These are phyloP conservation scores for Corythornis cristatus DNA, from an alignment of 2,113 vertebrate genomes.

Conservation along the genomic window DNA sequence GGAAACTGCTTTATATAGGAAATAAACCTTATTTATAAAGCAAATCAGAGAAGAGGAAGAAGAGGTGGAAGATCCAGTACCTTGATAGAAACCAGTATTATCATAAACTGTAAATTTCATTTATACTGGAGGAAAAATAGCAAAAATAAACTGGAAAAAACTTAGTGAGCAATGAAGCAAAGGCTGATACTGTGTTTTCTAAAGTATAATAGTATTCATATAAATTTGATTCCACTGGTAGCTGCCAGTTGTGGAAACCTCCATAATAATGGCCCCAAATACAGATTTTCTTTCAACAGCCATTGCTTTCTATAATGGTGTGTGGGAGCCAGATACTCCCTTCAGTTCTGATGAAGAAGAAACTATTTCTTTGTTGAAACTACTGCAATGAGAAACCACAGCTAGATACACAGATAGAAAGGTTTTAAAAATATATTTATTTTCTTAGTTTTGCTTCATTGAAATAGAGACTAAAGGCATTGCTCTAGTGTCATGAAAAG, in stretches of 20 bases:
- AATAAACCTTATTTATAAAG: neutral
- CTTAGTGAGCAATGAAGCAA: neutral
- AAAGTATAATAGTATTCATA: neutral
- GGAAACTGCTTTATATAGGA: neutral
- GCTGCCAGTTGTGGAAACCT: neutral
- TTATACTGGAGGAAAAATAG: neutral
- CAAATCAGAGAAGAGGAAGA: neutral
- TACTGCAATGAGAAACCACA: neutral
- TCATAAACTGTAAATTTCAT: neutral
- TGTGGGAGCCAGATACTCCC: neutral
- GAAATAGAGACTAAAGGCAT: neutral
- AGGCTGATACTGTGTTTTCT: neutral
- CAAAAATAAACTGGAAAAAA: neutral
- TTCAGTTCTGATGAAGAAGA: neutral
- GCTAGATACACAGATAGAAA: neutral
- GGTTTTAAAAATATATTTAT: neutral
- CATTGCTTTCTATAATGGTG: neutral
- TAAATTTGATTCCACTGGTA: neutral
- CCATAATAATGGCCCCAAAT: neutral
- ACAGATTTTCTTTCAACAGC: neutral
- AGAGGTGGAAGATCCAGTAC: neutral
- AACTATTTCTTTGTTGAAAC: neutral
- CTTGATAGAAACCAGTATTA: neutral
- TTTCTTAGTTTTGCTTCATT: neutral
- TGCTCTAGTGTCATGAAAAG: neutral